These are phyloP conservation scores for Colletes collaris DNA, from an alignment of 2,888 invertebrate species.

Conservation along the genomic window DNA sequence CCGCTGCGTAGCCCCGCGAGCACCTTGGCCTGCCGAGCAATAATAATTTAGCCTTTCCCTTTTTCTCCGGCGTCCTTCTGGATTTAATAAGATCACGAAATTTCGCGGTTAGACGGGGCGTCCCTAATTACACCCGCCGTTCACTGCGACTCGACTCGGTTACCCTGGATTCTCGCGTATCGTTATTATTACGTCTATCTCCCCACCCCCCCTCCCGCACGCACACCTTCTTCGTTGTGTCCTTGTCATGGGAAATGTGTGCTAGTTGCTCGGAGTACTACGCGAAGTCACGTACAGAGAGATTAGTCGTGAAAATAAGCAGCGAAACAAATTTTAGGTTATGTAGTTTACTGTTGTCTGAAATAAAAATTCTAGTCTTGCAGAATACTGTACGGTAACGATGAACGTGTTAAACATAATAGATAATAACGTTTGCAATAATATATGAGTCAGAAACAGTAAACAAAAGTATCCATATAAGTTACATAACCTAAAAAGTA, in stretches of 20 bases:
- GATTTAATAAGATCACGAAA: constrained; percentile 81
- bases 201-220: constrained; percentile 6
- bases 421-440: too few species aligned
- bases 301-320: too few species aligned
- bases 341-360: too few species aligned
- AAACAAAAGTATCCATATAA: too few species aligned
- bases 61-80: constrained; percentile 68
- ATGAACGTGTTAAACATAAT: too few species aligned
- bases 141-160: constrained; percentile 59
- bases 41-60: constrained; percentile 71
- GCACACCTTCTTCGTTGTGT: constrained; percentile 44
- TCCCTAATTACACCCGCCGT: constrained; percentile 76
- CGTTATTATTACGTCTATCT: constrained; percentile 65
- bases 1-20: constrained; percentile 17
- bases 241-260: constrained; percentile 67
- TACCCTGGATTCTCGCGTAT: constrained; percentile 69
- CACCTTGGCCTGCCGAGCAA: constrained; percentile 66
- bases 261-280: constrained; percentile 17
- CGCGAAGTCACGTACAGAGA: constrained; percentile 26
- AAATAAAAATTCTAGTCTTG: too few species aligned
- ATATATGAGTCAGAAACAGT: too few species aligned
- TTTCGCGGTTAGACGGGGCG: constrained; percentile 79
- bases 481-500: too few species aligned
- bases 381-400: too few species aligned
- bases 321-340: too few species aligned